Evolutionary conservation across 23 tunicate species (phyloP).

Genomic region (Halocynthia aurantium): DNA sequence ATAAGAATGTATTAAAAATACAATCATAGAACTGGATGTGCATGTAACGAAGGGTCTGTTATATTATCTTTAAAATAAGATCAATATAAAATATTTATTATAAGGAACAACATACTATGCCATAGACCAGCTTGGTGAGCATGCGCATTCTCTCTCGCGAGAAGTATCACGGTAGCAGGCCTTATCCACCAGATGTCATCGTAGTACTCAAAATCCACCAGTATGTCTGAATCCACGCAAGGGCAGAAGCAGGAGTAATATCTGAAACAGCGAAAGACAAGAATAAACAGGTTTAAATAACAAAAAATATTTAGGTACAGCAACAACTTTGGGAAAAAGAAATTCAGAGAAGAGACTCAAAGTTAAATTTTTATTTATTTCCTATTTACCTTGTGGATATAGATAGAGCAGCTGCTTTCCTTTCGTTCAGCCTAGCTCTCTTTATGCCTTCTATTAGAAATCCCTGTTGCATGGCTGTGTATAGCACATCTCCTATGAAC

Average conservation of each 20-base stretch:
- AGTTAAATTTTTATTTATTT: not conserved
- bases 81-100: not conserved
- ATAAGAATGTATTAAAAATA: too few relatives aligned
- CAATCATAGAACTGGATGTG: too few relatives aligned
- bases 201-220: constrained; percentile 44
- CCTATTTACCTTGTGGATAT: constrained; percentile 26
- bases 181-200: constrained; percentile 75
- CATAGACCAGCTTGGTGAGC: constrained; percentile 45
- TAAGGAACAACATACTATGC: constrained; percentile 21
- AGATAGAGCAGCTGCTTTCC: constrained; percentile 37
- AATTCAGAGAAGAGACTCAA: not conserved
- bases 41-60: too few relatives aligned
- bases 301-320: not conserved
- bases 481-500: constrained; percentile 50
- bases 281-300: not conserved
- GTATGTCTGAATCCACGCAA: constrained; percentile 16
- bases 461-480: constrained; percentile 31
- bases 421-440: constrained; percentile 46
- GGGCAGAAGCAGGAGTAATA: constrained; percentile 43
- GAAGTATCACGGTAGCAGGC: constrained; percentile 44
- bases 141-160: constrained; percentile 53
- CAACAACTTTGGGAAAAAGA: not conserved
- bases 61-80: not conserved
- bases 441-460: constrained; percentile 41
- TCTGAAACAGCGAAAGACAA: constrained; percentile 3